Evolutionary conservation across 2,797 vertebrate species (phyloP), one percentile per base, ranked within the genome.

Genomic region (Premnoplex brunnescens): DNA sequence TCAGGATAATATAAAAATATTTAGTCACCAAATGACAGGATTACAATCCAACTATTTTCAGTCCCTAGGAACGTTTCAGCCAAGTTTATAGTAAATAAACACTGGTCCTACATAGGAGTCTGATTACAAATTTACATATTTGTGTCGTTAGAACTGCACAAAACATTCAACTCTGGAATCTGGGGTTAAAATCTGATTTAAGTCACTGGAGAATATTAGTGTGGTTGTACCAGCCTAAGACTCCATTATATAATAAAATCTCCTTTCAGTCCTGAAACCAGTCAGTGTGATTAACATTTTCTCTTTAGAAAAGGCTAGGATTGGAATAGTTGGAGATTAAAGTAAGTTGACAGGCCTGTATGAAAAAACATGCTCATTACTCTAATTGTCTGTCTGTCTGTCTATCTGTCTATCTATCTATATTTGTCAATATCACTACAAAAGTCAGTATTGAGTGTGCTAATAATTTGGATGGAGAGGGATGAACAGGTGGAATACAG

Each of bases 21-120:
- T 96, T 98, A 98, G 97, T 98, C 96, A 95, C 97, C 95, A 97
- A 98, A 97, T 98, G 97, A 97, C 97, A 97, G 97, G 97, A 97
- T 98, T 98, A 97, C 94, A 97, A 85, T 95, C 73, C 95, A 95
- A 79, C 85, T 96, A 89, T 96, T 95, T 95, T 97, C 81, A 94
- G 77, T 97, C 95, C 95, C 95, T 96, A 91, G 95, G 95, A 97
- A 96, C 85, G 93, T 95, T 95, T 85, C 94, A 67, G 55, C 92
- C 96, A 97, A 97, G 89, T 96, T 96, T 85, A 91, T 46, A 86
- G 97, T 97, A 97, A 97, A 97, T 97, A 97, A 96, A 92, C 92
- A 97, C 62, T 12, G 1, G 76, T 95, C 90, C 94, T 96, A 91
- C 93, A 91, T 39, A 8, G 87, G 86, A 97, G 80, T 97, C 96